These are phyloP conservation scores for Ophioninae sp. DNA, from an alignment of 2,888 invertebrate genomes.

Conservation along the genomic window DNA sequence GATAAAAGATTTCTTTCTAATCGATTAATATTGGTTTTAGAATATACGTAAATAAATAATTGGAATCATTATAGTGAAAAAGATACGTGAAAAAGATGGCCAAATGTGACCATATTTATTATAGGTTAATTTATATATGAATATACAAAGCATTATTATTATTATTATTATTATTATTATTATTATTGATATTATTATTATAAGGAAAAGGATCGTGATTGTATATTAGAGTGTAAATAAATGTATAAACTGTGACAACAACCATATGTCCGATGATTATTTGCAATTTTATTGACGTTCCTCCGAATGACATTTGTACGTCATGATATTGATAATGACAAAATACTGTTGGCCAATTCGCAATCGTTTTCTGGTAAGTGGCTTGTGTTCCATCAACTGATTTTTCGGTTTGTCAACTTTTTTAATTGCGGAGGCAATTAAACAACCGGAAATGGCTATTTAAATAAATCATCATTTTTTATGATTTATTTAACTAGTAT, in stretches of 20 bases:
- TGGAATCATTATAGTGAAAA: constrained; percentile 19
- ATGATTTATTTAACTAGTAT: too few relatives aligned
- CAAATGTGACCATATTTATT: constrained; percentile 57
- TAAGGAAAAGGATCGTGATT: constrained; percentile 66
- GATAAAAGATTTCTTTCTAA: constrained; percentile 32
- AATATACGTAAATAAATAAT: constrained; percentile 36
- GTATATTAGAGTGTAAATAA: constrained; percentile 81
- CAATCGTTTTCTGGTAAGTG: constrained; percentile 18
- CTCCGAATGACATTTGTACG: neutral
- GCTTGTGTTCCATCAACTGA: neutral
- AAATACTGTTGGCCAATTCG: neutral
- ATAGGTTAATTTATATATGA: constrained; percentile 61
- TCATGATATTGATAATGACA: constrained; percentile 23
- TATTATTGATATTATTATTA: too few relatives aligned
- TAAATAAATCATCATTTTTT: too few relatives aligned
- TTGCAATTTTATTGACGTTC: constrained; percentile 13
- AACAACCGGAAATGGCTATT: too few relatives aligned
- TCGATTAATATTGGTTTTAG: constrained; percentile 26
- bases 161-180: too few relatives aligned
- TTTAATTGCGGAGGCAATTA: too few relatives aligned
- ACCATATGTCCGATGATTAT: constrained; percentile 20
- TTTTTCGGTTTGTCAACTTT: neutral
- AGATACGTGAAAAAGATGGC: constrained; percentile 53
- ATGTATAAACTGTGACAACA: constrained; percentile 74
- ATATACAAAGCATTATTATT: constrained; percentile 57